phyloP scores from a whole-genome alignment of 2,888 invertebrate genomes.

The Graphium colonna region DNA sequence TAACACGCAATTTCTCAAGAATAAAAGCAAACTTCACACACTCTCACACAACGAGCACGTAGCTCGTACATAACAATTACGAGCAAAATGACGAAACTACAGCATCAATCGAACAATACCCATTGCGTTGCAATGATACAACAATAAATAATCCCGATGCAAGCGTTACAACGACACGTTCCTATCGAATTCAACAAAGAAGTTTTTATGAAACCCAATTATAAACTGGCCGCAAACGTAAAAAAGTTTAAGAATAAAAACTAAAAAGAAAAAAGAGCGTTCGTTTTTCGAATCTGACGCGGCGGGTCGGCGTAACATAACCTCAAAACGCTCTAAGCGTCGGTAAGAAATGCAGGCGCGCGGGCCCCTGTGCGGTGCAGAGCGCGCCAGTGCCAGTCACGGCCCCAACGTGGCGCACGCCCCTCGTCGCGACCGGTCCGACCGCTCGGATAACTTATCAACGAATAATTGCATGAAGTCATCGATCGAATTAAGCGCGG shows the following conservation, averaged over 20 bases:
- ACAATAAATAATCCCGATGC: neutral
- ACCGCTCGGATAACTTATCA: conserved; percentile 67
- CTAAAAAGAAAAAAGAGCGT: neutral
- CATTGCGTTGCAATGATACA: neutral
- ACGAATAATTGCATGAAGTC: conserved; percentile 73
- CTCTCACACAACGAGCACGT: neutral
- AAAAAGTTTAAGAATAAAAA: conserved; percentile 11
- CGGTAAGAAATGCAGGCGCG: conserved; percentile 68
- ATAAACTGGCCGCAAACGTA: neutral
- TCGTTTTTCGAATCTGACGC: neutral
- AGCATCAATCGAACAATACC: neutral
- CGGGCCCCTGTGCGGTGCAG: conserved; percentile 33
- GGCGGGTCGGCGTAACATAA: conserved; percentile 49
- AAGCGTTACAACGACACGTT: neutral
- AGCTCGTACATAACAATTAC: neutral
- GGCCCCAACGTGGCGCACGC: conserved; percentile 47
- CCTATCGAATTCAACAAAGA: neutral
- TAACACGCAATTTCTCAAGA: too few species aligned
- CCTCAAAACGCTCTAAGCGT: conserved; percentile 56
- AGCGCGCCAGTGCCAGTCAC: conserved; percentile 46
- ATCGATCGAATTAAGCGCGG: conserved; percentile 70
- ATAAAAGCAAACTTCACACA: too few species aligned
- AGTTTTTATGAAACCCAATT: neutral
- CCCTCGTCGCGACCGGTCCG: conserved; percentile 43
- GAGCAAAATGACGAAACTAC: neutral